Evolutionary conservation across 2,888 invertebrate species (phyloP).

Genomic region (Argyresthia albistria): DNA sequence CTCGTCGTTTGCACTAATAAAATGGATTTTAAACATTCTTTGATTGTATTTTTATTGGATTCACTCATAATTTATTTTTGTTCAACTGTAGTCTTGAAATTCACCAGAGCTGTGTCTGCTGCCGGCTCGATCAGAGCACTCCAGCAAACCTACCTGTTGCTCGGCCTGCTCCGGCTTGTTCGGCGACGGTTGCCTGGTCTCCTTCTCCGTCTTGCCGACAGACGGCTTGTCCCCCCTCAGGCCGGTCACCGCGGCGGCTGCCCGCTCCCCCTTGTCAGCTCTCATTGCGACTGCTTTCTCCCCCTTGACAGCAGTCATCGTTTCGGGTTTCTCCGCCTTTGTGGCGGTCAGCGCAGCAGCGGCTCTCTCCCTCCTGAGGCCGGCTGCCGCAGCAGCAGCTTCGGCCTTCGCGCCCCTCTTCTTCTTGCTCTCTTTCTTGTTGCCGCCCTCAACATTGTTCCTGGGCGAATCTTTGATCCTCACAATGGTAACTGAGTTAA

Average conservation of each 20-base stretch:
- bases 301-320: not conserved
- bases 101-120: too few relatives aligned
- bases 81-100: too few relatives aligned
- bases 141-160: constrained; percentile 33
- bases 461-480: constrained; percentile 75
- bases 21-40: too few relatives aligned
- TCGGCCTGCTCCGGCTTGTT: constrained; percentile 41
- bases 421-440: constrained; percentile 76
- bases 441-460: constrained; percentile 72
- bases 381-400: constrained; percentile 45
- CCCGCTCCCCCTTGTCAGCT: constrained; percentile 56
- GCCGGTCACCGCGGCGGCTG: constrained; percentile 53
- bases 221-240: constrained; percentile 43
- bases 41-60: too few relatives aligned
- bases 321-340: constrained; percentile 24
- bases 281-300: not conserved
- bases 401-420: constrained; percentile 73
- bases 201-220: constrained; percentile 36
- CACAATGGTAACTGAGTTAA: constrained; percentile 74
- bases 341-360: constrained; percentile 21
- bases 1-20: too few relatives aligned
- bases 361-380: constrained; percentile 42
- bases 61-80: too few relatives aligned
- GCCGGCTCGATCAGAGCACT: too few relatives aligned
- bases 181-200: constrained; percentile 33